These are phyloP conservation scores for Silvanus unidentatus DNA, from an alignment of 2,888 invertebrate genomes.

Conservation along the genomic window DNA sequence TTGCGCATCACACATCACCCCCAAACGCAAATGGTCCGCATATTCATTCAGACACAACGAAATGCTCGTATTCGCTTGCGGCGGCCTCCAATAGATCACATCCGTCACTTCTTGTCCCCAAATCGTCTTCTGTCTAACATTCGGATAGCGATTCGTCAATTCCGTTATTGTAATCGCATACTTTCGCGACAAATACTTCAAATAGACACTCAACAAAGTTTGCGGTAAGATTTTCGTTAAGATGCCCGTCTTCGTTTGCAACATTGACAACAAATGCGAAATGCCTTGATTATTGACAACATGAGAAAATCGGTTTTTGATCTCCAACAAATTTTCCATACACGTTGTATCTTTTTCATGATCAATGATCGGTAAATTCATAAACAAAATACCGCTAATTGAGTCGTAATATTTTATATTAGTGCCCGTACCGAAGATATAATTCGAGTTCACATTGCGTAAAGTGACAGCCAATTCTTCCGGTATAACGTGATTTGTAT, in stretches of 20 bases:
- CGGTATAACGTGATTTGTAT: constrained; percentile 46
- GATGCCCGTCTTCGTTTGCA: constrained; percentile 53
- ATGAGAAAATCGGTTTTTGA: constrained; percentile 43
- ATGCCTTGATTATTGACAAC: constrained; percentile 50
- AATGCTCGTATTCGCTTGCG: constrained; percentile 71
- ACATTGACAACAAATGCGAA: constrained; percentile 50
- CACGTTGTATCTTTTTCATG: constrained; percentile 31
- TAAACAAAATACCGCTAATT: constrained; percentile 58
- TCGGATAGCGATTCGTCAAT: constrained; percentile 45
- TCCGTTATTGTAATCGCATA: constrained; percentile 64
- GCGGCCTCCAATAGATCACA: constrained; percentile 67
- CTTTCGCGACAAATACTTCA: constrained; percentile 61
- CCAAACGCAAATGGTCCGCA: constrained; percentile 57
- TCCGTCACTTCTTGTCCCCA: constrained; percentile 62
- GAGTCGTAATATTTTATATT: constrained; percentile 43
- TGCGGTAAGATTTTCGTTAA: constrained; percentile 61
- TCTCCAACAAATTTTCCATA: constrained; percentile 39
- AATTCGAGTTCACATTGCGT: constrained; percentile 50
- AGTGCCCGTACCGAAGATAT: constrained; percentile 51
- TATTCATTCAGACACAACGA: constrained; percentile 67
- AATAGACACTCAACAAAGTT: constrained; percentile 49
- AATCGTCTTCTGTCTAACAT: constrained; percentile 50
- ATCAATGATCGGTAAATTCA: constrained; percentile 56
- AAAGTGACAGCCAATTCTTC: constrained; percentile 59
- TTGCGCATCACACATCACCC: constrained; percentile 67